phyloP scores from a whole-genome alignment of 2,888 invertebrate species.

The Uloborus plumipes region DNA sequence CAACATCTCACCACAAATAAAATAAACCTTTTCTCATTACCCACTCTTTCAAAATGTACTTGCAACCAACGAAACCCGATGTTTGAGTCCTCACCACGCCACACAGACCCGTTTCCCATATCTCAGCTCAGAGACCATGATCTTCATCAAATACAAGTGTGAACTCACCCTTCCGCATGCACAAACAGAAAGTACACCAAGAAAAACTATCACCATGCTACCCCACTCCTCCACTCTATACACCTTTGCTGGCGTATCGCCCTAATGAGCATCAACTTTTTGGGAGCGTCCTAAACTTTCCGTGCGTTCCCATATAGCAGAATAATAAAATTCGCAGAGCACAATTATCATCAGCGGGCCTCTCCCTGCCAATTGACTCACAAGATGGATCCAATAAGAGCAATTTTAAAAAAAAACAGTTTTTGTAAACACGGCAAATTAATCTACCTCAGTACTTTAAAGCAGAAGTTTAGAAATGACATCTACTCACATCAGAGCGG shows the following conservation, averaged over 20 bases:
- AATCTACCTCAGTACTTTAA: constrained; percentile 45
- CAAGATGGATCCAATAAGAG: constrained; percentile 27
- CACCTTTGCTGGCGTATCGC: background rate
- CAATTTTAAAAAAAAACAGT: constrained; percentile 34
- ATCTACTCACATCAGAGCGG: constrained; percentile 32
- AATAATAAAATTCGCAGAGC: constrained; percentile 28
- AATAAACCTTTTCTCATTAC: too few relatives aligned
- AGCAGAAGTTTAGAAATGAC: constrained; percentile 42
- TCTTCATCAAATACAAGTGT: too few relatives aligned
- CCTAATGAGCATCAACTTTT: constrained; percentile 2
- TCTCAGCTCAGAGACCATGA: too few relatives aligned
- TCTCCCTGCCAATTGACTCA: constrained; percentile 20
- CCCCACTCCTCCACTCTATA: constrained; percentile 32
- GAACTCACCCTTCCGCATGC: too few relatives aligned
- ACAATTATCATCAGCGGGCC: constrained; percentile 29
- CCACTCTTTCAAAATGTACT: too few relatives aligned
- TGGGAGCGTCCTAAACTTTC: constrained; percentile 1
- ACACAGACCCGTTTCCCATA: too few relatives aligned
- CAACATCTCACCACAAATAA: too few relatives aligned
- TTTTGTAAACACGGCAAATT: too few relatives aligned
- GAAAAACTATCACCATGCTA: constrained; percentile 33
- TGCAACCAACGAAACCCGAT: too few relatives aligned
- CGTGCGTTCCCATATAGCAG: constrained; percentile 9
- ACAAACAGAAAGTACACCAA: too few relatives aligned
- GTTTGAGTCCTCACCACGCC: too few relatives aligned